Percentiles rank a stretch among this genome's conserved stretches.
phyloP scores from a whole-genome alignment of 2,888 invertebrate genomes.

The Eupelmus urozonus region DNA sequence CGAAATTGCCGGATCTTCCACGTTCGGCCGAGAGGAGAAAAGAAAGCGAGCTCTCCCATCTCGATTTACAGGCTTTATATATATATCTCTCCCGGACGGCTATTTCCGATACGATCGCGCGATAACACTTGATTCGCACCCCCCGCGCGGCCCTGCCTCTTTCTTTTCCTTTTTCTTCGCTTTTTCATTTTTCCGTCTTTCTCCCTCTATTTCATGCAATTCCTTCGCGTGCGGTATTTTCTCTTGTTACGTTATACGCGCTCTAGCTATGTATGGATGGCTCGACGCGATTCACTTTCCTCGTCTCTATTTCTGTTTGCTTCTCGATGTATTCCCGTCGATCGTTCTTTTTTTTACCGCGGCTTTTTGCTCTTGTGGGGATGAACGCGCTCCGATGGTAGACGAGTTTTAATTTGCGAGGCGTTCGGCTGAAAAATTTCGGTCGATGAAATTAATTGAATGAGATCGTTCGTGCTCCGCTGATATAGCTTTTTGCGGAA shows the following conservation, averaged over 20 bases:
- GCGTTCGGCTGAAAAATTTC: not conserved
- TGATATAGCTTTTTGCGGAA: too few relatives aligned
- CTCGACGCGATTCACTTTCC: constrained; percentile 11
- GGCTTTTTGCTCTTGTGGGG: not conserved
- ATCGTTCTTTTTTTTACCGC: not conserved
- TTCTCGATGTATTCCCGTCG: not conserved
- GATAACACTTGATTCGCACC: constrained; percentile 46
- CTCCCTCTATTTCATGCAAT: constrained; percentile 14
- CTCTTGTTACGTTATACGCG: constrained; percentile 15
- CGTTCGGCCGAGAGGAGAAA: not conserved
- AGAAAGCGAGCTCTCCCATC: constrained; percentile 3
- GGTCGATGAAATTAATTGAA: not conserved
- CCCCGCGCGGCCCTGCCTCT: not conserved
- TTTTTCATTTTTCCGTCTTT: constrained; percentile 27
- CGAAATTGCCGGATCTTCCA: constrained; percentile 42
- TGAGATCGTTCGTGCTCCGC: too few relatives aligned
- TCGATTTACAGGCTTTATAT: constrained; percentile 41
- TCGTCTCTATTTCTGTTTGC: constrained; percentile 21
- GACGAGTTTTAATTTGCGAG: not conserved
- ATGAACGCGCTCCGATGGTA: not conserved
- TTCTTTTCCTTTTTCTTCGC: not conserved
- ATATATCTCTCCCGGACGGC: not conserved
- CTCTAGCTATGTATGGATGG: not conserved
- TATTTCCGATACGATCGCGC: constrained; percentile 38
- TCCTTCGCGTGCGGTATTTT: constrained; percentile 12